Evolutionary conservation across 2,113 vertebrate genomes (phyloP), one percentile per base, ranked within the genome.

Genomic region (Dolichotis patagonum): DNA sequence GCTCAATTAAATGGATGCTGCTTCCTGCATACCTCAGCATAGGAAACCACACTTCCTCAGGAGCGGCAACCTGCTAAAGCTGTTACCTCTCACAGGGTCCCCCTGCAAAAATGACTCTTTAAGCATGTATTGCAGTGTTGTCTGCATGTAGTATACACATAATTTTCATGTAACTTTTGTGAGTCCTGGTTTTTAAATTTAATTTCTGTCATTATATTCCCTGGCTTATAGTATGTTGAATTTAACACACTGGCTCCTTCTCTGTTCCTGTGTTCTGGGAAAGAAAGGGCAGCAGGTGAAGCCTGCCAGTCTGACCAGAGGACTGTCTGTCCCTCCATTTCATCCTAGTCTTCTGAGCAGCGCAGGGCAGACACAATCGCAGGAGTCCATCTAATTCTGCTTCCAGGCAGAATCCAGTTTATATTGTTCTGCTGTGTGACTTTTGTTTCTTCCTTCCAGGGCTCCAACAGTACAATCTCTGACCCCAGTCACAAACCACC

Each of bases 291-390:
- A 19, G 2, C 0, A 4, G 26, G 20, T 0, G 0, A 0, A 35
- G 41, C n/a, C 17, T 56, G 0, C 24, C 17, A 0, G 38, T 1
- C 2, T 43, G 30, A 16, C 87, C 20, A 0, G 7, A 41, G 54
- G 3, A 1, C 5, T 20, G 32, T 80, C 38, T 24, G 41, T 26
- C 32, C 30, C 60, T 9, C 24, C 63, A 16, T 22, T 17, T 73
- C 62, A 14, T 4, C 77, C 54, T 6, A 38, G 56, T 32, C 46
- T 35, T 22, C 49, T 28, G 2, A 30, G 54, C 82, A 12, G 10
- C 20, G 1, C 10, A 7, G 9, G 38, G 56, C n/a, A 3, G 60
- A 41, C 2, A 0, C 6, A 28, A 1, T 14, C 52, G 5, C 1
- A 0, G 20, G 52, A 78, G 7, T 13, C 17, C 19, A 13, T 52